Evolutionary conservation across 2,888 invertebrate genomes (phyloP).

Genomic region (Hypsopygia costalis): DNA sequence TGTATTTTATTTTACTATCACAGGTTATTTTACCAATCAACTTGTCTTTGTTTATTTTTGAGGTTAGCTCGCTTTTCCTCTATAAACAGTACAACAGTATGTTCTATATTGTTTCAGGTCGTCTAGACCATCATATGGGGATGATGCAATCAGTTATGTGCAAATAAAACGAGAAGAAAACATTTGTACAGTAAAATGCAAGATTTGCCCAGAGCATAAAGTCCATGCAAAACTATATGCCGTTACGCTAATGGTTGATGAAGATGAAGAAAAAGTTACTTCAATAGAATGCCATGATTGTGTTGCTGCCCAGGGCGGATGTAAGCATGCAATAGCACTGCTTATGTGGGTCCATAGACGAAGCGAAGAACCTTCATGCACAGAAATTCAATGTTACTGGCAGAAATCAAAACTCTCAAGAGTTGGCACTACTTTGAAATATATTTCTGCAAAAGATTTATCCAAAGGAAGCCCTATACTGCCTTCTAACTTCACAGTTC

Average conservation of each 20-base stretch:
- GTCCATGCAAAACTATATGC: constrained; percentile 6
- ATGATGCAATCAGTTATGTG: constrained; percentile 9
- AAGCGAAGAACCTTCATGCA: too few species aligned
- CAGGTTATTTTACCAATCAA: constrained; percentile 6
- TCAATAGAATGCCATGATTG: constrained; percentile 26
- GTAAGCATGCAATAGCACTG: constrained; percentile 35
- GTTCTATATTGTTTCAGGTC: constrained; percentile 11
- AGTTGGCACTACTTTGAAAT: too few species aligned
- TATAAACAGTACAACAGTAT: too few species aligned
- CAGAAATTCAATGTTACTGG: too few species aligned
- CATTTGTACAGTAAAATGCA: constrained; percentile 6
- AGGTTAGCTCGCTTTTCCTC: constrained; percentile 5
- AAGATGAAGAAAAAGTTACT: constrained; percentile 16
- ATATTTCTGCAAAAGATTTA: too few species aligned
- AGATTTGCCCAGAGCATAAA: constrained; percentile 10
- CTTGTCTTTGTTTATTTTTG: constrained; percentile 6
- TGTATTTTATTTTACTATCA: constrained; percentile 5
- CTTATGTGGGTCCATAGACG: constrained; percentile 35
- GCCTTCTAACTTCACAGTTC: constrained; percentile 7
- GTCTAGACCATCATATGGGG: constrained; percentile 6
- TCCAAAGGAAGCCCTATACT: too few species aligned
- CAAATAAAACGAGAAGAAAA: constrained; percentile 2
- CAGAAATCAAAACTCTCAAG: too few species aligned
- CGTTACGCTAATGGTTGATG: constrained; percentile 3
- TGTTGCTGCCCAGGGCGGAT: constrained; percentile 28